Evolutionary conservation across 2,888 invertebrate genomes (phyloP).

Genomic region (Macrosiphum euphorbiae): DNA sequence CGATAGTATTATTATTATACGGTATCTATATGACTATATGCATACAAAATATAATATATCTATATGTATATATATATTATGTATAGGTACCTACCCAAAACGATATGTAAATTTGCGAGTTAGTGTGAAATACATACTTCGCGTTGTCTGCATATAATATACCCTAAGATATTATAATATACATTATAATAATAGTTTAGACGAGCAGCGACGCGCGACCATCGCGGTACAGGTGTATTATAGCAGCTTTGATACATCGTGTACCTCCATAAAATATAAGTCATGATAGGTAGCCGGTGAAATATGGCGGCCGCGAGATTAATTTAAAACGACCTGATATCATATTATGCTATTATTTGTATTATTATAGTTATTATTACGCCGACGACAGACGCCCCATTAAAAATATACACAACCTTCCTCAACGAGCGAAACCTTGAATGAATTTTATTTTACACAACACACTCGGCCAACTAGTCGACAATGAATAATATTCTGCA

Average conservation of each 20-base stretch:
- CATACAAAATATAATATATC: neutral
- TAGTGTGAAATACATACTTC: neutral
- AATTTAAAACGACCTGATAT: neutral
- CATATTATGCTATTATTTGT: neutral
- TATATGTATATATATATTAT: neutral
- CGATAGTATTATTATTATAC: neutral
- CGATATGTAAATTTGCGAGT: neutral
- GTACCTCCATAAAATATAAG: neutral
- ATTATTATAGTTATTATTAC: neutral
- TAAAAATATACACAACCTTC: constrained; percentile 42
- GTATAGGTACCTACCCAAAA: neutral
- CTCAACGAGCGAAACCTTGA: constrained; percentile 39
- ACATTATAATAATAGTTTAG: neutral
- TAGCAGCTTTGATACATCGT: neutral
- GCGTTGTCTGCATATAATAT: neutral
- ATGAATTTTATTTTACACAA: neutral
- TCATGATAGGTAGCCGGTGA: neutral
- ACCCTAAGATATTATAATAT: neutral
- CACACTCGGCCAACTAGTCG: neutral
- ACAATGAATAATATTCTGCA: neutral
- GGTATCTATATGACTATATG: neutral
- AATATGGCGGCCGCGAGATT: neutral
- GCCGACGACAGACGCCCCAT: neutral
- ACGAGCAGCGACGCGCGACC: neutral
- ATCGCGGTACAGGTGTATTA: neutral